Base-by-base conservation (phyloP, 1,140 invertebrate species). In the Tetragonula clypearis region DNA sequence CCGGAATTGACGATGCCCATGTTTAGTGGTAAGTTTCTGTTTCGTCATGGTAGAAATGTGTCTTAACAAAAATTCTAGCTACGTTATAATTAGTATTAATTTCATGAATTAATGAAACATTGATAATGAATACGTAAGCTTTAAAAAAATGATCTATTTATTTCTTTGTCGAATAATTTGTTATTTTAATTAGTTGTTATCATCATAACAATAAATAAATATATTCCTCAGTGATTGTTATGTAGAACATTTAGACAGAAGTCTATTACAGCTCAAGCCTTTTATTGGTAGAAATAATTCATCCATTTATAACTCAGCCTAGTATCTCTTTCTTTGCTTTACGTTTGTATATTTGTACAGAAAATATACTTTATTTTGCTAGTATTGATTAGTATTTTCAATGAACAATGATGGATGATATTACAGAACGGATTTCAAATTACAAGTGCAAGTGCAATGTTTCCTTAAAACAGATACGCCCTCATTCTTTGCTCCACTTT, bases 1-100 rank as follows among this genome's bases (percentile, higher is more conserved):
- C 98, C 99, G 0, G 99, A 99, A 92, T 96, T 99, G 0, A 99
- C 99, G 17, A 99, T 99, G 98, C 98, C 99, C 0, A 99, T 99
- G 96, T 99, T 99, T 95, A 99, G 99, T 92, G 98, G 98, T 99
- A 94, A 96, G 93, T 93, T 55, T 21, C 21, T 53, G 0, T 60
- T 69, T 55, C 30, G 12, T 35, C 2, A 14, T 35, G n/a, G 12
- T 6, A 14, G 35, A 69, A 41, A 66, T 21, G 2, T 15, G 68
- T 55, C 66, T 23, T 26, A 12, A 26, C 0, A 14, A 23, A 14
- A 71, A 23, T 12, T 71, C 12, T 23, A 68, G 2, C 11, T 68
- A 4, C 21, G 17, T 68, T 35, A 30, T 30, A 30, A 68, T 26
- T 17, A 68, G 2, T 15, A 66, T 30, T 5, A 58, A 58, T 15